Evolutionary conservation across 2,113 vertebrate genomes (phyloP), one percentile per base, ranked within the genome.

Genomic region (Cyanoramphus novaezelandiae): DNA sequence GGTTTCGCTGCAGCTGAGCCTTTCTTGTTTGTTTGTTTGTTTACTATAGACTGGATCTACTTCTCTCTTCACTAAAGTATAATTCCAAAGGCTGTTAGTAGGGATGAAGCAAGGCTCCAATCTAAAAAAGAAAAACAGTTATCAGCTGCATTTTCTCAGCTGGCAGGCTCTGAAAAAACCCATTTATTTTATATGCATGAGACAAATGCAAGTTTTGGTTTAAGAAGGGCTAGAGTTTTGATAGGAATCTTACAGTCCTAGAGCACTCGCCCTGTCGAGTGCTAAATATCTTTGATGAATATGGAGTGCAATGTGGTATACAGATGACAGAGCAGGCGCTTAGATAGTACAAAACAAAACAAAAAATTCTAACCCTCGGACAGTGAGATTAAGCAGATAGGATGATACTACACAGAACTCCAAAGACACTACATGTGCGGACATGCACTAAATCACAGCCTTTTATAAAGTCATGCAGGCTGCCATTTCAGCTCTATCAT

Each of bases 381-480:
- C 91, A 92, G 44, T 92, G 94, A 97, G 95, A 96, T 96, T 88
- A 94, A 96, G 64, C 83, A 97, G 83, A 80, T 94, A 92, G 64
- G 82, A 90, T 84, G 46, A 55, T 70, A 44, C 79, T 95, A 29
- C 53, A 71, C 96, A 97, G 88, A 95, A 28, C 93, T 86, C 88
- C 2, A 7, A 85, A 93, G 77, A 80, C 33, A 37, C 90, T 93
- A 37, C 74, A 85, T 77, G 77, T 89, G 88, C 4, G 0, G 92
- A 89, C 92, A 92, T 37, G 49, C 63, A 82, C 67, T 96, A 93
- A 91, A 97, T 95, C 88, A 96, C 91, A 76, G 83, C 67, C 93
- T 93, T 94, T 92, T 93, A 76, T 95, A 91, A 88, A 95, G 91
- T n/a, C 39, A 19, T 76, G 55, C 92, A 76, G 92, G 52, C 82